Evolutionary conservation across 1,140 invertebrate genomes (phyloP).

Genomic region (Aphis gossypii): DNA sequence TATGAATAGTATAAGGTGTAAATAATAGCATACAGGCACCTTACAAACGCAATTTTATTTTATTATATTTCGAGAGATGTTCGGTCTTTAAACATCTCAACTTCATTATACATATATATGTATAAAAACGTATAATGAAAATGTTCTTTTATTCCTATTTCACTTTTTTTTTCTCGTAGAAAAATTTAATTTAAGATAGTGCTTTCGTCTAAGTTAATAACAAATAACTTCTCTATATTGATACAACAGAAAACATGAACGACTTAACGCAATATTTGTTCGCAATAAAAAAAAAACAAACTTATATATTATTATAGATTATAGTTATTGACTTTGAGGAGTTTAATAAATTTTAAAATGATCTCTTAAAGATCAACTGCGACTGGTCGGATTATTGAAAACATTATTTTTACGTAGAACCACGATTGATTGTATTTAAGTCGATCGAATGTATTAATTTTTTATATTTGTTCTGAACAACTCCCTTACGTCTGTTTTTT

Average conservation of each 20-base stretch:
- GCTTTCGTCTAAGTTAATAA: slow-evolving; percentile 7
- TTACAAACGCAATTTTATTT: neutral
- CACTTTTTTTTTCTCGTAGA: neutral
- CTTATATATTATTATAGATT: neutral
- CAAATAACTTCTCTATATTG: neutral
- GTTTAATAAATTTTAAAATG: neutral
- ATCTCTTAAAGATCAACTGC: neutral
- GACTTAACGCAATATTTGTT: neutral
- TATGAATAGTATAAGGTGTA: neutral
- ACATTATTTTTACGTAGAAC: neutral
- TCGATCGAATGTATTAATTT: neutral
- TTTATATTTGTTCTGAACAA: neutral
- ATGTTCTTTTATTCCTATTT: neutral
- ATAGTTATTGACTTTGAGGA: neutral
- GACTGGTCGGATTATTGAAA: neutral
- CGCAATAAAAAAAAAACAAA: neutral
- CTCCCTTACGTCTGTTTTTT: neutral
- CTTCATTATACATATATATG: neutral
- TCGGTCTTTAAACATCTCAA: neutral
- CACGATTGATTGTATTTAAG: neutral
- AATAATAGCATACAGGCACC: neutral
- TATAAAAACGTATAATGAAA: neutral
- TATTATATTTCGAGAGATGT: neutral
- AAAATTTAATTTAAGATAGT: slow-evolving; percentile 32
- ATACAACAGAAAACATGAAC: neutral